Base-by-base conservation (phyloP, 2,888 invertebrate genomes). In the Rhamnusium bicolor region DNA sequence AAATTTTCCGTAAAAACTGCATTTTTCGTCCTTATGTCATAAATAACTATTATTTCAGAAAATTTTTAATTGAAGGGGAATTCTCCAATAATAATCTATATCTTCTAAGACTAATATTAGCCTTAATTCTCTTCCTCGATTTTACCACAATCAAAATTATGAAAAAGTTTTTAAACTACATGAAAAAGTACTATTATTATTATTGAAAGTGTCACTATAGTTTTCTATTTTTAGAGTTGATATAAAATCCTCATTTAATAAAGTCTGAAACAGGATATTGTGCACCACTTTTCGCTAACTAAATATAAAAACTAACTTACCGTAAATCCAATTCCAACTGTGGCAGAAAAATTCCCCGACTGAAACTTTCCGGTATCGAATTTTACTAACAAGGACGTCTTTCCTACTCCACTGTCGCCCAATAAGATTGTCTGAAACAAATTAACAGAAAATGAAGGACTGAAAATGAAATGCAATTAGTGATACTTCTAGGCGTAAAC, bases 261-360 rank as follows among this genome's bases (percentile, higher is more conserved):
- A 40, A 40, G 1, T 12, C n/a, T 4, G 62, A 61, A 54, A 63
- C 60, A 51, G 69, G 65, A 73, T 75, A 75, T 69, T 67, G 71
- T 69, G 65, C 71, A 69, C 54, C 60, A 16, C 16, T 67, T 19
- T 24, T 62, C 7, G 24, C 14, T 47, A 54, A 69, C 19, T 53
- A 58, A 27, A 67, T 14, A 27, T 29, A 32, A 18, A 61, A 69
- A 21, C 40, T 7, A 69, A 92, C 94, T 94, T 89, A 97, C 97
- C 91, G 96, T 97, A 86, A 98, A 95, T 47, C 97, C 97, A 82
- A 98, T 97, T 67, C 97, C 97, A 66, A 98, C 97, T 0, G 97
- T 98, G 6, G 97, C 97, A 0, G 97, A 96, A 88, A 97, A 98
- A 82, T 95, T 96, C 5, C 96, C 96, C 0, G 93, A 91, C 85